Conservation (phyloP, 2,888 invertebrate species). For the Coelopa pilipes region DNA sequence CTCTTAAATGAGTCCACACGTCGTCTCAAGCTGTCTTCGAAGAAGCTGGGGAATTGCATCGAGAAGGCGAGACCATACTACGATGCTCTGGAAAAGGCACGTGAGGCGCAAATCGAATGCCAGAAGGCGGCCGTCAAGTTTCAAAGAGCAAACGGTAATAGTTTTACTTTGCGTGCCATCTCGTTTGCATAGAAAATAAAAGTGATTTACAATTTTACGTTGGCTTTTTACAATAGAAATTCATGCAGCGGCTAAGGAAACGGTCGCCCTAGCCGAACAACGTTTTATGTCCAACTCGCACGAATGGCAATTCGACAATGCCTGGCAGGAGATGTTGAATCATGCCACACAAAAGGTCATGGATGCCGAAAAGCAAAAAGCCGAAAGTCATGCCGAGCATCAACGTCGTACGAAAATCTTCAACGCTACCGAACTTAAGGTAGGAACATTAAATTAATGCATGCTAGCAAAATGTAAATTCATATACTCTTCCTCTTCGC, state of each 20-base stretch:
- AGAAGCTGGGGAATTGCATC: constrained; percentile 86
- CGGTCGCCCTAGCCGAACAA: constrained; percentile 89
- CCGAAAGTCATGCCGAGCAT: constrained; percentile 89
- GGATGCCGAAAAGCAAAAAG: constrained; percentile 92
- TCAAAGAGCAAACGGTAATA: constrained; percentile 85
- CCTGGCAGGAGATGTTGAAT: constrained; percentile 97
- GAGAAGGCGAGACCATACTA: constrained; percentile 91
- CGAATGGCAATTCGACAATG: constrained; percentile 85
- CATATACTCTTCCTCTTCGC: constrained; percentile 29
- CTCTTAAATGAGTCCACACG: constrained; percentile 86
- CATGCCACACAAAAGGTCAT: constrained; percentile 95
- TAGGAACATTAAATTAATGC: constrained; percentile 52
- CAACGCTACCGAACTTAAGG: constrained; percentile 83
- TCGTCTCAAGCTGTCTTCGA: constrained; percentile 81
- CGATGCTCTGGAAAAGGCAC: constrained; percentile 82
- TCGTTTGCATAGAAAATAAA: neutral
- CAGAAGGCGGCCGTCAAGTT: constrained; percentile 91
- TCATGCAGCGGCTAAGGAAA: constrained; percentile 93
- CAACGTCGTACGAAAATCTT: constrained; percentile 83
- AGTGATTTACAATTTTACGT: neutral
- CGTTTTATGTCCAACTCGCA: constrained; percentile 70
- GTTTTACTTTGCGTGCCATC: neutral
- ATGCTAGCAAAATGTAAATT: neutral
- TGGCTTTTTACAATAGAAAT: constrained; percentile 72
- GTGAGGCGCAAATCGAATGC: constrained; percentile 83